Conservation (phyloP, 2,888 invertebrate genomes). For the Andrena trimmerana region DNA sequence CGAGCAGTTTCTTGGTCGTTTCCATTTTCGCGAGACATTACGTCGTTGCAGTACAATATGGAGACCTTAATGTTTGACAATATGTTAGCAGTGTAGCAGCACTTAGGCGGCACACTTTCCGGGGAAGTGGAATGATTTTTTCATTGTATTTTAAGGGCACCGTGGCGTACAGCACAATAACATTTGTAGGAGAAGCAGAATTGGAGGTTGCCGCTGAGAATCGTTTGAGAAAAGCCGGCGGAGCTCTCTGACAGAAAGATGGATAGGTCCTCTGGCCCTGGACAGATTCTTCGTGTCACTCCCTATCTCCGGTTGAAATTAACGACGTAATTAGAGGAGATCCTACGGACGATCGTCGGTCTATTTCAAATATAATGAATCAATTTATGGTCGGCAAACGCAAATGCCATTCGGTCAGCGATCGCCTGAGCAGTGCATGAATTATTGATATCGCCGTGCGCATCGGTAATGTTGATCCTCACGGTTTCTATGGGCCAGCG, state of each 20-base stretch:
- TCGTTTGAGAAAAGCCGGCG: neutral
- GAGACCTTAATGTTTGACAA: slow-evolving; percentile 19
- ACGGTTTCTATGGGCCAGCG: slow-evolving; percentile 17
- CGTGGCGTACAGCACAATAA: too few species aligned
- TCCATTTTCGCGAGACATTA: slow-evolving; percentile 46
- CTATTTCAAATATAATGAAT: slow-evolving; percentile 51
- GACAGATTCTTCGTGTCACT: neutral
- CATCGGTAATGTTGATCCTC: slow-evolving; percentile 57
- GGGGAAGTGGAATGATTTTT: neutral
- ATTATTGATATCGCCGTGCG: slow-evolving; percentile 65
- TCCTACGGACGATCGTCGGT: slow-evolving; percentile 25
- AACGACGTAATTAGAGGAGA: slow-evolving; percentile 36
- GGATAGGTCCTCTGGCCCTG: neutral
- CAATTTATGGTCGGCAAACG: slow-evolving; percentile 53
- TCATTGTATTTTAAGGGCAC: too few species aligned
- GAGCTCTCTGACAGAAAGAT: too few species aligned
- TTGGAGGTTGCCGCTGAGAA: too few species aligned
- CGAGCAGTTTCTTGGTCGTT: slow-evolving; percentile 46
- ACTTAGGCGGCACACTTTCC: neutral
- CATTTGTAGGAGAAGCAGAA: too few species aligned
- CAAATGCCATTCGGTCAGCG: slow-evolving; percentile 55
- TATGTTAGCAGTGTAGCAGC: neutral
- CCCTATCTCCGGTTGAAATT: slow-evolving; percentile 1
- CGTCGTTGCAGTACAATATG: neutral
- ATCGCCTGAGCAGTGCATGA: slow-evolving; percentile 59